Evolutionary conservation across 2,888 invertebrate species (phyloP).

Genomic region (Lasiommata megera): DNA sequence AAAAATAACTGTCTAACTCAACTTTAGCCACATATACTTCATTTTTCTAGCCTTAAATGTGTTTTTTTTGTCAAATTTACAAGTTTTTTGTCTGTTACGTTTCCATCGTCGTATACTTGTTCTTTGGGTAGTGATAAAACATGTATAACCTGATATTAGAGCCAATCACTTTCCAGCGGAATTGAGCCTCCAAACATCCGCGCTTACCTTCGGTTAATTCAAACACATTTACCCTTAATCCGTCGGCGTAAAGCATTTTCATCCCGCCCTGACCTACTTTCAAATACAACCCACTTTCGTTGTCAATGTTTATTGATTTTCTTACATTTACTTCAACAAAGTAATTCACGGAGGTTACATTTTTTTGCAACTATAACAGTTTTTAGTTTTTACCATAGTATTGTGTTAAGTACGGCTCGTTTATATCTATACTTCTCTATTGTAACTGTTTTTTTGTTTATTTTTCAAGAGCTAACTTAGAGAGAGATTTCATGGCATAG

Average conservation of each 20-base stretch:
- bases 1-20: too few species aligned
- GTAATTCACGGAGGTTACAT: background rate
- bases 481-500: too few species aligned
- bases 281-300: slow-evolving; percentile 29
- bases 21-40: too few species aligned
- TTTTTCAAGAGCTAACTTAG: too few species aligned
- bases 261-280: slow-evolving; percentile 38
- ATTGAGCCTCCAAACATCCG: slow-evolving; percentile 10
- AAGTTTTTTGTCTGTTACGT: too few species aligned
- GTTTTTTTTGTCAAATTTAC: too few species aligned
- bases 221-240: slow-evolving; percentile 31
- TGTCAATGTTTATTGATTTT: slow-evolving; percentile 36
- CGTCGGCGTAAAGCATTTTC: slow-evolving; percentile 23
- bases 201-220: slow-evolving; percentile 26
- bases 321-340: slow-evolving; percentile 10
- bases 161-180: slow-evolving; percentile 15
- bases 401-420: background rate
- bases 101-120: too few species aligned
- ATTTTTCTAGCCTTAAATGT: too few species aligned
- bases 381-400: background rate
- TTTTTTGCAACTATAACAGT: background rate
- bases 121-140: too few species aligned
- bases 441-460: too few species aligned
- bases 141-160: slow-evolving; percentile 5
- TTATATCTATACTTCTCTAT: too few species aligned